Conservation (phyloP, 1,140 invertebrate genomes). For the Acromyrmex heyeri region DNA sequence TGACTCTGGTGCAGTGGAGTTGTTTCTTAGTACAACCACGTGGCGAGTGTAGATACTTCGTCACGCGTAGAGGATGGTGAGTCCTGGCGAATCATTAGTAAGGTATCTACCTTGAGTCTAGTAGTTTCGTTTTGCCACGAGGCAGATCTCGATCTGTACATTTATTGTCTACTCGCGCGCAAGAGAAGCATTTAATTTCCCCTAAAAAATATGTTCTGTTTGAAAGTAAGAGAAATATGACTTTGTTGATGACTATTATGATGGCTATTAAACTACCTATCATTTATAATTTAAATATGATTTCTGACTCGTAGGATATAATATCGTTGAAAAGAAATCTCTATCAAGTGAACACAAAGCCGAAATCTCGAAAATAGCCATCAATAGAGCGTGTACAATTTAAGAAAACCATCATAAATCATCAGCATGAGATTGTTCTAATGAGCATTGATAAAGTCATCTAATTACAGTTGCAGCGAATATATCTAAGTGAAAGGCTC, state of each 20-base stretch:
- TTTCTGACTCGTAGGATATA: background rate
- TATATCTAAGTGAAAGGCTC: slow-evolving; percentile 69
- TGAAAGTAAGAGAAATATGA: background rate
- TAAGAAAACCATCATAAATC: background rate
- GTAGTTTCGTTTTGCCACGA: slow-evolving; percentile 51
- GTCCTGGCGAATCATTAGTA: slow-evolving; percentile 67
- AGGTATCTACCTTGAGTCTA: slow-evolving; percentile 63
- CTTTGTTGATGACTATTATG: background rate
- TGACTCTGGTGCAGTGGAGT: slow-evolving; percentile 56
- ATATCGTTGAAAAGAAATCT: background rate
- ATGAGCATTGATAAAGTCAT: slow-evolving; percentile 70
- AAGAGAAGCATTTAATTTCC: slow-evolving; percentile 12
- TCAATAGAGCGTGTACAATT: background rate
- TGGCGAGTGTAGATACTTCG: slow-evolving; percentile 56
- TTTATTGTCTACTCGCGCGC: slow-evolving; percentile 31
- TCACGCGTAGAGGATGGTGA: slow-evolving; percentile 67
- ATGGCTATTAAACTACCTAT: background rate
- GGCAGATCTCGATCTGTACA: slow-evolving; percentile 42
- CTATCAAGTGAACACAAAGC: background rate
- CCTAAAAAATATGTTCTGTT: background rate
- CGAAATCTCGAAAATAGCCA: background rate
- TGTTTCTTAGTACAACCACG: slow-evolving; percentile 70
- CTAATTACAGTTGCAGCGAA: slow-evolving; percentile 65
- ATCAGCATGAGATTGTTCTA: background rate
- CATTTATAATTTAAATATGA: background rate